Conservation (phyloP, 2,113 vertebrate genomes). For the Nycticryphes semicollaris region DNA sequence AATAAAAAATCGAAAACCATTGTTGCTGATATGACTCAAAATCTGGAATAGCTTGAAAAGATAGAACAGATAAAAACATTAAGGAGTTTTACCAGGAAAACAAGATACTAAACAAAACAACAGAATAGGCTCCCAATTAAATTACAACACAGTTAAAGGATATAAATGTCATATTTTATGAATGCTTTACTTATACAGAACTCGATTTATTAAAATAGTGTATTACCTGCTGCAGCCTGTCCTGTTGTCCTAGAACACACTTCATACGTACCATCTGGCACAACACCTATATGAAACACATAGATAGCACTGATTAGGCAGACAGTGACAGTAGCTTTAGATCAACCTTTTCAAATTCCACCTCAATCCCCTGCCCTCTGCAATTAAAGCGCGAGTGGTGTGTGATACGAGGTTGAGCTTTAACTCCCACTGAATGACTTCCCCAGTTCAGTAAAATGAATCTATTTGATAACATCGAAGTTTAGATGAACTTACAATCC, state of each 20-base stretch:
- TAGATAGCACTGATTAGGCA: background rate
- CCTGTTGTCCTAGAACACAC: constrained; percentile 97
- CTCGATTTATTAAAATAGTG: background rate
- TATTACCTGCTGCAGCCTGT: constrained; percentile 89
- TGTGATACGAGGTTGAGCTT: background rate
- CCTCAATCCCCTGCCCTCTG: background rate
- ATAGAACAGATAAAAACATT: background rate
- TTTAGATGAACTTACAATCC: background rate
- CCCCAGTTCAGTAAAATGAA: background rate
- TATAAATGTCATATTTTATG: background rate
- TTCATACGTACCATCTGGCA: constrained; percentile 98
- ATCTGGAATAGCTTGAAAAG: background rate
- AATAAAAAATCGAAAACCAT: background rate
- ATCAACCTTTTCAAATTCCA: background rate
- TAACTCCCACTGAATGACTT: background rate
- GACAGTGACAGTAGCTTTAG: background rate
- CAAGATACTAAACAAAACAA: background rate
- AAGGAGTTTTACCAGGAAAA: background rate
- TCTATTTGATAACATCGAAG: background rate
- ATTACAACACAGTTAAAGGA: background rate
- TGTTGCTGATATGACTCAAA: background rate
- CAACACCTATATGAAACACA: constrained; percentile 82
- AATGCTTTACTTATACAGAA: background rate
- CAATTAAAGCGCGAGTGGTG: background rate
- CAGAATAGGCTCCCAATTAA: background rate